Base-by-base conservation (phyloP, 2,888 invertebrate genomes). In the Rhamnusium bicolor region DNA sequence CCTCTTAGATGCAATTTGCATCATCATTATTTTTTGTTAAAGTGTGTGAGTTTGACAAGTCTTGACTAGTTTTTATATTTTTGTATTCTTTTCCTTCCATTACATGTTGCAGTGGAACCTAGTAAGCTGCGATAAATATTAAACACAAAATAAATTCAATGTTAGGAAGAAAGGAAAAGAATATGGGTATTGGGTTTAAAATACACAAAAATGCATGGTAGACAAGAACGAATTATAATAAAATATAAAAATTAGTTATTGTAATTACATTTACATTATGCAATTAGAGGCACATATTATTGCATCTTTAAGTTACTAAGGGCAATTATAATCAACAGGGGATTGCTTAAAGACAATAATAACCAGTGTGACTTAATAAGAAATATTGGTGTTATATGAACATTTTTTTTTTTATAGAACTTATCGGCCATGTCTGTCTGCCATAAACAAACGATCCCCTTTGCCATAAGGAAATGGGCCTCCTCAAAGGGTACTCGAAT, bases 221-320 rank as follows among this genome's bases (percentile, higher is more conserved):
- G 4, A 40, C 24, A 54, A 51, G 16, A 29, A 32, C 10, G 18
- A 14, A 14, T n/a, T n/a, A n/a, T 10, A 49, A 63, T 18, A 53
- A 53, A 58, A 24, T 12, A 54, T 19, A 29, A 32, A 32, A 27
- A 7, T 27, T 56, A 56, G 27, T n/a, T n/a, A n/a, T n/a, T 4
- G 5, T 58, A 21, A 32, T n/a, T 18, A 18, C 58, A 29, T 29
- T 61, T n/a, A 40, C 8, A 21, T 46, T 8, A 40, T 61, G 46
- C 46, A 61, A 5, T 61, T 21, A 40, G 72, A 70, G 74, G 74
- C 72, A 75, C 74, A 67, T n/a, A 61, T 75, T 75, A 75, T 75
- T 75, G 74, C 74, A 66, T 72, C 56, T 66, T 67, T 54, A 69
- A 65, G 5, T n/a, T 65, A 32, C 32, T 51, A 19, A 32, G 16